Evolutionary conservation across 1,140 invertebrate genomes (phyloP).

Genomic region (Probaryconus sp.): DNA sequence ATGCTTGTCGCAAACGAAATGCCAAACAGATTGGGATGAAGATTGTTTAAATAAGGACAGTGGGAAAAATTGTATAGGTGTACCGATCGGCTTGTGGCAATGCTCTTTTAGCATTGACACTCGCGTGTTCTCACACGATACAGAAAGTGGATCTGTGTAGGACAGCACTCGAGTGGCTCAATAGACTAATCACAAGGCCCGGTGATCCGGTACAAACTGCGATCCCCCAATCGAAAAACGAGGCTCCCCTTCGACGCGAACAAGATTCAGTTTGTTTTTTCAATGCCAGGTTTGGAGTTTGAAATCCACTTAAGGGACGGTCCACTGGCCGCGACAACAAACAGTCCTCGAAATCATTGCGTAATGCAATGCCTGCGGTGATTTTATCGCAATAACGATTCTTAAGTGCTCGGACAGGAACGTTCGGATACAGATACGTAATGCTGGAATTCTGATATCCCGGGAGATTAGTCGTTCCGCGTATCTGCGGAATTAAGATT

Average conservation of each 20-base stretch:
- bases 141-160: slow-evolving; percentile 62
- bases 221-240: slow-evolving; percentile 59
- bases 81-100: slow-evolving; percentile 50
- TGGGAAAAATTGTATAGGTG: slow-evolving; percentile 42
- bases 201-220: slow-evolving; percentile 57
- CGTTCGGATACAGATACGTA: slow-evolving; percentile 25
- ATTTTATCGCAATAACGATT: slow-evolving; percentile 63
- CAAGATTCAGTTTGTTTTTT: slow-evolving; percentile 76
- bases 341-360: slow-evolving; percentile 64
- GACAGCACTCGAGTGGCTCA: slow-evolving; percentile 67
- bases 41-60: slow-evolving; percentile 31
- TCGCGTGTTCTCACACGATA: slow-evolving; percentile 69
- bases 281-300: slow-evolving; percentile 66
- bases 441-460: slow-evolving; percentile 44
- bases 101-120: slow-evolving; percentile 60
- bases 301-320: slow-evolving; percentile 71
- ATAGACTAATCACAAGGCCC: slow-evolving; percentile 72
- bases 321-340: slow-evolving; percentile 70
- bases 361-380: slow-evolving; percentile 56
- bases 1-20: slow-evolving; percentile 44
- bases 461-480: slow-evolving; percentile 18
- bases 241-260: slow-evolving; percentile 55
- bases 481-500: slow-evolving; percentile 4
- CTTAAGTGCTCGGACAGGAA: slow-evolving; percentile 54
- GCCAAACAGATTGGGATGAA: slow-evolving; percentile 13